phyloP scores from a whole-genome alignment of 2,113 vertebrate genomes.

The Bos indicus region DNA sequence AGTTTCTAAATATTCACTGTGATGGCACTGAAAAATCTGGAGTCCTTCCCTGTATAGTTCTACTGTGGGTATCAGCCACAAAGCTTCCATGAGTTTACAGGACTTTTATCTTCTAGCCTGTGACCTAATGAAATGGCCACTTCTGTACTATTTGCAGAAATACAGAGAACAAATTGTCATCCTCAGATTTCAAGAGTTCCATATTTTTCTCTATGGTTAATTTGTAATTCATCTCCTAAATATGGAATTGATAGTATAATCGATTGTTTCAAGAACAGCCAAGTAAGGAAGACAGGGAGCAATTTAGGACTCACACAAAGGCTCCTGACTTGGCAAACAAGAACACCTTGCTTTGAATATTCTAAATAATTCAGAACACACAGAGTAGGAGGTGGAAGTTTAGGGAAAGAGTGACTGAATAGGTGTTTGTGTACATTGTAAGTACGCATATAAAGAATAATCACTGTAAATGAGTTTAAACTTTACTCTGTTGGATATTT shows the following conservation, averaged over 20 bases:
- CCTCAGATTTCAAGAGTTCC: neutral
- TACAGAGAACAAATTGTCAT: neutral
- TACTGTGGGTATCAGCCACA: neutral
- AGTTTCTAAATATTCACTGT: neutral
- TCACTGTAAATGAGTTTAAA: neutral
- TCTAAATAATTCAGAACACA: neutral
- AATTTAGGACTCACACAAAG: neutral
- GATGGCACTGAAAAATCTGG: neutral
- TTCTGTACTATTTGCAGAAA: neutral
- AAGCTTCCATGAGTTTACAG: neutral
- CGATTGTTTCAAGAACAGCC: neutral
- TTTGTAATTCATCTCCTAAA: constrained; percentile 10
- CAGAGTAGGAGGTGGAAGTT: neutral
- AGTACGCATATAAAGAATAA: neutral
- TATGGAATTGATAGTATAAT: neutral
- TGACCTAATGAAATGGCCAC: neutral
- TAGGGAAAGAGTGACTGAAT: neutral
- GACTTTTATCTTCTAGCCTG: neutral
- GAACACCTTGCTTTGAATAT: neutral
- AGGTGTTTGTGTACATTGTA: neutral
- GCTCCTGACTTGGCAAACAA: neutral
- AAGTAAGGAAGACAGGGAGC: neutral
- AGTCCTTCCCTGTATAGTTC: neutral
- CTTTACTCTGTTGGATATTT: neutral
- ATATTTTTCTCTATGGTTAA: neutral